A percentile compares a stretch with the other conserved stretches of the same genome.
Conservation (phyloP, 1,140 invertebrate species). For the Proales similis region DNA sequence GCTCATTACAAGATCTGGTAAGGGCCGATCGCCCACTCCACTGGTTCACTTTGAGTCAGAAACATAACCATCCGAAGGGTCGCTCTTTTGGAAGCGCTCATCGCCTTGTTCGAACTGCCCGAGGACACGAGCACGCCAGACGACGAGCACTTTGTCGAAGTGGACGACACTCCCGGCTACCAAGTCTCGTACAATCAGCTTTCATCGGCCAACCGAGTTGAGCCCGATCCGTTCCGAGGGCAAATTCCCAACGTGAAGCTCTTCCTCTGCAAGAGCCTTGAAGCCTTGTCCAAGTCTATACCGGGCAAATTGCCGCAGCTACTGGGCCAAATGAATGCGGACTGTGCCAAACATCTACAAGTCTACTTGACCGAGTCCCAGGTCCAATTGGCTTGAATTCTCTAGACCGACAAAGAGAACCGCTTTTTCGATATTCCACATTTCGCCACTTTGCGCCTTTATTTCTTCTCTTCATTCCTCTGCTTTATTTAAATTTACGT, state of each 20-base stretch:
- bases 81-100: constrained; percentile 62
- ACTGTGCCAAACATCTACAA: constrained; percentile 17
- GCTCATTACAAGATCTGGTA: constrained; percentile 64
- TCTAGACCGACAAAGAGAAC: too few species aligned
- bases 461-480: too few species aligned
- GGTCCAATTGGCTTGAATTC: constrained; percentile 23
- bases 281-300: background rate
- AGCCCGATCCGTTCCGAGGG: constrained; percentile 30
- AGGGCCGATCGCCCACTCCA: constrained; percentile 34
- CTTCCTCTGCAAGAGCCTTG: constrained; percentile 20
- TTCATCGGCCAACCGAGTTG: constrained; percentile 18
- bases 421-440: too few species aligned
- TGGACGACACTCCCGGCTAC: constrained; percentile 65
- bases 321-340: background rate
- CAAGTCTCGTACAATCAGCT: constrained; percentile 18
- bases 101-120: constrained; percentile 79
- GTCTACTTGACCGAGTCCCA: constrained; percentile 9
- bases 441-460: too few species aligned
- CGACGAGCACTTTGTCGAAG: constrained; percentile 77
- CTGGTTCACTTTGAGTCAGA: background rate
- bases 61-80: constrained; percentile 51
- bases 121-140: constrained; percentile 68
- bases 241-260: constrained; percentile 28
- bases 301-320: constrained; percentile 28
- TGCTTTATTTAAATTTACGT: too few species aligned